A percentile compares a stretch with the other conserved stretches of the same genome.
These are phyloP conservation scores for Diplodus sargus DNA, from an alignment of 2,797 vertebrate genomes.

Conservation along the genomic window DNA sequence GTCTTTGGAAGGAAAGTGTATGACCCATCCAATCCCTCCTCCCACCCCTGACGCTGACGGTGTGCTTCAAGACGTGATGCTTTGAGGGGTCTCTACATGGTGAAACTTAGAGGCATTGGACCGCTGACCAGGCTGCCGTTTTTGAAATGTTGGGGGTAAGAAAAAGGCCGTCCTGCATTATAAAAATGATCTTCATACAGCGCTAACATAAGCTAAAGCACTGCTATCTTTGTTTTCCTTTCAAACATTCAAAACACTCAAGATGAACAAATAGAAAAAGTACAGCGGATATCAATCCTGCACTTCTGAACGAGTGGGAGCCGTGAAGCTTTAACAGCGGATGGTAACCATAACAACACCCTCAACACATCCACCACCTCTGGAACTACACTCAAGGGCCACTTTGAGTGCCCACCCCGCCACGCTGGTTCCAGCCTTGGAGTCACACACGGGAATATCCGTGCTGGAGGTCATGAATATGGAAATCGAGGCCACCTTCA, in stretches of 20 bases:
- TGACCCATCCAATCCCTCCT: no score
- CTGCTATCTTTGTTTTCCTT: not conserved
- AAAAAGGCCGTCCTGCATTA: no score
- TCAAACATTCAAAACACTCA: not conserved
- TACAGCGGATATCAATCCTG: conserved; percentile 25
- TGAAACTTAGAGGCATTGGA: no score
- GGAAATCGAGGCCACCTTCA: conserved; percentile 40
- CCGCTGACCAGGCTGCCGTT: no score
- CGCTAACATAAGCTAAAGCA: not conserved
- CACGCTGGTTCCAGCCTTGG: conserved; percentile 24
- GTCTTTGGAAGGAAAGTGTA: no score
- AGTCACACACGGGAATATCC: conserved; percentile 35
- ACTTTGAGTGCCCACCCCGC: conserved; percentile 44
- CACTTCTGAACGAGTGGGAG: conserved; percentile 23
- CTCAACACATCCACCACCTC: conserved; percentile 47
- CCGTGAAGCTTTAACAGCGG: conserved; percentile 45
- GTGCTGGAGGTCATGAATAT: conserved; percentile 46
- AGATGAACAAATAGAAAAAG: conserved; percentile 11
- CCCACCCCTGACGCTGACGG: no score
- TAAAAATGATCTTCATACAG: no score
- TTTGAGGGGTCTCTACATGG: no score
- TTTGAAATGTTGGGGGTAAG: no score
- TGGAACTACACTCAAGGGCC: conserved; percentile 50
- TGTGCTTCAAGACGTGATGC: no score
- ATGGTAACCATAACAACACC: conserved; percentile 46